phyloP scores from a whole-genome alignment of 2,888 invertebrate species.

The Nebria brevicollis region DNA sequence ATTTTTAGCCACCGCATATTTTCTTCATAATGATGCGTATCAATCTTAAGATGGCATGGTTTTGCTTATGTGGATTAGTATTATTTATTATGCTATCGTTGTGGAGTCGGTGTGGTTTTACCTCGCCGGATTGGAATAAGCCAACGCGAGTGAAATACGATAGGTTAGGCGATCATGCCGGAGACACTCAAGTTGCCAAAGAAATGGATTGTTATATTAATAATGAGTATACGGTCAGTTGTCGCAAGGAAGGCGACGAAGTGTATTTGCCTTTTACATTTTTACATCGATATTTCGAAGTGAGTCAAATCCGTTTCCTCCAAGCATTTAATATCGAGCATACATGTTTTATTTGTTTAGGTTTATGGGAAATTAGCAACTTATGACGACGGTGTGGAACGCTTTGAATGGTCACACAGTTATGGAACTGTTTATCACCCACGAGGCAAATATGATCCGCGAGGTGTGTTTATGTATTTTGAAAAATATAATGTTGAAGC shows the following conservation, averaged over 20 bases:
- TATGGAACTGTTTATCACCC: constrained; percentile 92
- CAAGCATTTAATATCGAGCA: neutral
- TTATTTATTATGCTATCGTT: constrained; percentile 76
- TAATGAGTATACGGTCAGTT: constrained; percentile 78
- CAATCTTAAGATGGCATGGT: constrained; percentile 79
- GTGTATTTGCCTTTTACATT: constrained; percentile 94
- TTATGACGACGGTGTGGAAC: constrained; percentile 77
- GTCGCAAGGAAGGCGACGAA: constrained; percentile 84
- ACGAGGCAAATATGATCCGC: constrained; percentile 87
- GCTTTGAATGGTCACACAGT: constrained; percentile 95
- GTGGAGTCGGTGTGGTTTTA: constrained; percentile 80
- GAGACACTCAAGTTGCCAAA: constrained; percentile 65
- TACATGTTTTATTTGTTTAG: constrained; percentile 61
- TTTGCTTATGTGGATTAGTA: constrained; percentile 72
- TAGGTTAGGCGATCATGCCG: constrained; percentile 51
- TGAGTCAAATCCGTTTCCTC: constrained; percentile 56
- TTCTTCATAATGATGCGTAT: constrained; percentile 78
- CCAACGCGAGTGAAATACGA: constrained; percentile 40
- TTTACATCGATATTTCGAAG: constrained; percentile 93
- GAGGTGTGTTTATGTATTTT: constrained; percentile 94
- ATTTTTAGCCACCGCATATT: constrained; percentile 60
- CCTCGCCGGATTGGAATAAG: constrained; percentile 55
- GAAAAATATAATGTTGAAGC: constrained; percentile 98
- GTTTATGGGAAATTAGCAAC: constrained; percentile 86
- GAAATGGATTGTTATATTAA: constrained; percentile 90